Evolutionary conservation across 1,140 invertebrate species (phyloP).

Genomic region (Pseudomyrmex flavicornis): DNA sequence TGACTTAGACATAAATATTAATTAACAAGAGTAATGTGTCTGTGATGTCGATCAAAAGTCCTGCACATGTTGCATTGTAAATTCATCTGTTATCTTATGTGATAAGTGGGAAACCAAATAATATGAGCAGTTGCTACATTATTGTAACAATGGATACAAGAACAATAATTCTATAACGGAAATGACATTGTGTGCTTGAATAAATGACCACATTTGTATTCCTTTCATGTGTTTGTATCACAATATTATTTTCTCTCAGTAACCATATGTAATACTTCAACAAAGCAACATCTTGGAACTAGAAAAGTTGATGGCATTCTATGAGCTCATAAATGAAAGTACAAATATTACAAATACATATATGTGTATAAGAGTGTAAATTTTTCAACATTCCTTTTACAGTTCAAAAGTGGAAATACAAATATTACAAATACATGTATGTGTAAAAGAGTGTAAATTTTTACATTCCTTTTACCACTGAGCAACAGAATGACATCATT

Average conservation of each 20-base stretch:
- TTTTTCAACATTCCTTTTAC: too few species aligned
- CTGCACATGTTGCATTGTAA: background rate
- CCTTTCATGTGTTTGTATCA: slow-evolving; percentile 20
- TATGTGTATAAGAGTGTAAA: too few species aligned
- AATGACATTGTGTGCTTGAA: slow-evolving; percentile 37
- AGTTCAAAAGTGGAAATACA: background rate
- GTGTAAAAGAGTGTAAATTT: too few species aligned
- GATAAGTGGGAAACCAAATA: background rate
- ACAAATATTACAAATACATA: background rate
- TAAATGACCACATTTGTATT: background rate
- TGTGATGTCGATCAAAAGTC: background rate
- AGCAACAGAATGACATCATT: background rate
- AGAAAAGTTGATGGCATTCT: background rate
- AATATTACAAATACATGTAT: background rate
- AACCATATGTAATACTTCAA: slow-evolving; percentile 8
- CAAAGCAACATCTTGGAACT: slow-evolving; percentile 9
- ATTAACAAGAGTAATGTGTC: slow-evolving; percentile 3
- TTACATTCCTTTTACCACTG: background rate
- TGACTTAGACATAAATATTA: slow-evolving; percentile 6
- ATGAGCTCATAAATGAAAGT: background rate
- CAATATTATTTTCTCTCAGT: slow-evolving; percentile 41
- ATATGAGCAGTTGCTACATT: background rate
- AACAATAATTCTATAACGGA: slow-evolving; percentile 39
- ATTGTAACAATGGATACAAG: slow-evolving; percentile 8
- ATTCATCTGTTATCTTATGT: slow-evolving; percentile 12